Conservation (phyloP, 1,140 invertebrate species). For the Drosophila simulans region DNA sequence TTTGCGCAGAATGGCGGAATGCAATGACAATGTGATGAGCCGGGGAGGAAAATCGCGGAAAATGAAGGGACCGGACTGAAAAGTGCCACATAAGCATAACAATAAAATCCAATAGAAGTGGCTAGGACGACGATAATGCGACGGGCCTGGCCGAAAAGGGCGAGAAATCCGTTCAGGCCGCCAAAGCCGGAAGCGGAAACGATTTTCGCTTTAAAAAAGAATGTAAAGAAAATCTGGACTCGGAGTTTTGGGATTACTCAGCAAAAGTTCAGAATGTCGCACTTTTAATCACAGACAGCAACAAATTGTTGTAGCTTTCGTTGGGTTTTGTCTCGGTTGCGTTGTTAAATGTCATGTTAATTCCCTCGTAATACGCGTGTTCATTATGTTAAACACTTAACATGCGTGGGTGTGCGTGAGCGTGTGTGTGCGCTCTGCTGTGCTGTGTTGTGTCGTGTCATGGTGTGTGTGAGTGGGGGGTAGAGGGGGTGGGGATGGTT, state of each 20-base stretch:
- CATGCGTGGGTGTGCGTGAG: slow-evolving; percentile 3
- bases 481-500: neutral
- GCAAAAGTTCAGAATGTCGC: slow-evolving; percentile 48
- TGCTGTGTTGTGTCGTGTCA: neutral
- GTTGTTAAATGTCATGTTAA: slow-evolving; percentile 81
- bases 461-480: neutral
- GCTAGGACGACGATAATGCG: slow-evolving; percentile 36
- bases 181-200: slow-evolving; percentile 9
- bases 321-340: slow-evolving; percentile 47
- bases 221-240: slow-evolving; percentile 11
- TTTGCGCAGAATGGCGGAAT: slow-evolving; percentile 10
- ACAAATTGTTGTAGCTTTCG: slow-evolving; percentile 41
- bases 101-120: slow-evolving; percentile 51
- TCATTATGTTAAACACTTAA: slow-evolving; percentile 82
- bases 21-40: slow-evolving; percentile 19
- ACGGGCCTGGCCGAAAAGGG: neutral
- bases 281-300: slow-evolving; percentile 56
- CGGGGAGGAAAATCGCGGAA: slow-evolving; percentile 9
- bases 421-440: neutral
- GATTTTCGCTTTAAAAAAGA: slow-evolving; percentile 8
- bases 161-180: neutral
- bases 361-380: slow-evolving; percentile 75
- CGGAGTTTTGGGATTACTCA: slow-evolving; percentile 45
- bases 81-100: slow-evolving; percentile 59
- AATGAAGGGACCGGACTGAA: slow-evolving; percentile 22